phyloP scores from a whole-genome alignment of 2,113 vertebrate species.

The Parotia lawesii region DNA sequence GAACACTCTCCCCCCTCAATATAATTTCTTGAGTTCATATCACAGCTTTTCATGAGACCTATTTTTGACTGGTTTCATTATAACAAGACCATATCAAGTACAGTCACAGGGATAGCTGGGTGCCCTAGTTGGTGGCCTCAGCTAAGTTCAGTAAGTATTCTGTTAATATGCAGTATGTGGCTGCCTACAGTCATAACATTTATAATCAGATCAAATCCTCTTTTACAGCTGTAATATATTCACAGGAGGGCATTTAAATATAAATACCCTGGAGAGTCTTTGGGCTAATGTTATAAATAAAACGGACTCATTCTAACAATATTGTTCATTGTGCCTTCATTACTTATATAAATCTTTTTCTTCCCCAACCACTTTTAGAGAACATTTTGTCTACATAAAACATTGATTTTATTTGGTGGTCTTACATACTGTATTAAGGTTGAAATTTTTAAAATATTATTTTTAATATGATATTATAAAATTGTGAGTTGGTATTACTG shows the following conservation, averaged over 20 bases:
- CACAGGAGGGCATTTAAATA: neutral
- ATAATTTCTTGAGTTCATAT: neutral
- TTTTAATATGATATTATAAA: neutral
- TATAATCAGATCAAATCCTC: neutral
- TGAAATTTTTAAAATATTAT: neutral
- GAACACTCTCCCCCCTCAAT: neutral
- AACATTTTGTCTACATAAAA: neutral
- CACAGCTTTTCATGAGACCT: neutral
- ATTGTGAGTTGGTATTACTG: neutral
- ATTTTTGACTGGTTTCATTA: neutral
- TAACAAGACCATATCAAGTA: neutral
- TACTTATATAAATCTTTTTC: neutral
- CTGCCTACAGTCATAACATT: neutral
- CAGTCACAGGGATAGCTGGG: neutral
- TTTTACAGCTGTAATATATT: neutral
- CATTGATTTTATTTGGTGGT: neutral
- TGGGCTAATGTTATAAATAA: neutral
- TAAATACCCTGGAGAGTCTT: neutral
- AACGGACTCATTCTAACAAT: neutral
- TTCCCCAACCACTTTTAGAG: neutral
- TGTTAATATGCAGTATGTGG: neutral
- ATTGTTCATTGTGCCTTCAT: neutral
- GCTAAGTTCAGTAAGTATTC: neutral
- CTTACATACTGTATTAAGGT: neutral
- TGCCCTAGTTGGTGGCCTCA: neutral